A percentile compares a stretch with the other conserved stretches of the same genome.
phyloP scores from a whole-genome alignment of 2,888 invertebrate genomes.

The Unio pictorum region DNA sequence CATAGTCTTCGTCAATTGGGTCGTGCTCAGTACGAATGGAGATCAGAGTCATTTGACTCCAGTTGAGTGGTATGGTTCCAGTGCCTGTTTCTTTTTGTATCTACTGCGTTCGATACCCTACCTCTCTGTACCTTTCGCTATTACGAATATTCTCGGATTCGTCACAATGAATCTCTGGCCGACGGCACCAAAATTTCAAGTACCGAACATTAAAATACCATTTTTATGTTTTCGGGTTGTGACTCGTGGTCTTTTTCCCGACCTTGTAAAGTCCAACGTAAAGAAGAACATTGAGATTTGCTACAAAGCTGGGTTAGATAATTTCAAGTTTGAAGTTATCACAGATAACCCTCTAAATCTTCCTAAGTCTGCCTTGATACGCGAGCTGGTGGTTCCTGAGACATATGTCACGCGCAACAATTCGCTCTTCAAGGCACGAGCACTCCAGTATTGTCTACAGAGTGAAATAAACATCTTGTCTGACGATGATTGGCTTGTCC shows the following conservation, averaged over 20 bases:
- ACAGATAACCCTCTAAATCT: conserved; percentile 36
- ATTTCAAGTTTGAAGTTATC: conserved; percentile 43
- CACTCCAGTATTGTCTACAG: conserved; percentile 37
- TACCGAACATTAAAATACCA: conserved; percentile 28
- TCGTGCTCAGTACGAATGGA: conserved; percentile 22
- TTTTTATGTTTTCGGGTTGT: conserved; percentile 45
- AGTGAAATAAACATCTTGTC: conserved; percentile 29
- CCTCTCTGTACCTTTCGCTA: conserved; percentile 25
- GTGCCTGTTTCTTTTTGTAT: conserved; percentile 16
- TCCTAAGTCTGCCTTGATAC: conserved; percentile 21
- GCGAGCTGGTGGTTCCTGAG: conserved; percentile 35
- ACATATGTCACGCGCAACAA: conserved; percentile 27
- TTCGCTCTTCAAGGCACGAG: conserved; percentile 40
- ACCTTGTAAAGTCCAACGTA: conserved; percentile 29
- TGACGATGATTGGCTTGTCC: conserved; percentile 38
- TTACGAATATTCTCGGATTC: conserved; percentile 25
- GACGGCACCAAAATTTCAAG: conserved; percentile 19
- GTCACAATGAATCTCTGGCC: conserved; percentile 32
- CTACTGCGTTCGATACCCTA: conserved; percentile 21
- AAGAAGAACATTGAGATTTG: conserved; percentile 35
- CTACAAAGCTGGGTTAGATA: conserved; percentile 35
- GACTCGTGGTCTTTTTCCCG: conserved; percentile 34
- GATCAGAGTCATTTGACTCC: conserved; percentile 28
- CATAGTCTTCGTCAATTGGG: conserved; percentile 18
- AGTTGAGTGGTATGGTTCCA: conserved; percentile 20